Evolutionary conservation across 2,113 vertebrate species (phyloP), one percentile per base, ranked within the genome.

Genomic region (Odocoileus virginianus): DNA sequence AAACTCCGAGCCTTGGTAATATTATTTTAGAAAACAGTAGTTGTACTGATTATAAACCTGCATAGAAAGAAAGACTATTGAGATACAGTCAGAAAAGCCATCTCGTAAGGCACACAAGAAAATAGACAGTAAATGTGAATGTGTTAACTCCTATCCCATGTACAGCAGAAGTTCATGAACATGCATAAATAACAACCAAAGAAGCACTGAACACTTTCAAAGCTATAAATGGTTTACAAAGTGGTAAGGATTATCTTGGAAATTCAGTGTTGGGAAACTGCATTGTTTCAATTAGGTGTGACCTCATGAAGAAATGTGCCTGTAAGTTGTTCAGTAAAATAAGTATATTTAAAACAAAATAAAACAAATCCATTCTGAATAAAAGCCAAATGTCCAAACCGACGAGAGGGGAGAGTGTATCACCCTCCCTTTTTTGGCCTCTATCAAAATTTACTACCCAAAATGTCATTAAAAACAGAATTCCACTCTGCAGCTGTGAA

Each of bases 101-200:
- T 99, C 98, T 98, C 97, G 91, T 99, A 99, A 99, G 98, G 99
- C 99, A 99, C 99, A 99, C 99, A 99, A 99, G 99, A 99, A 98
- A 99, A 98, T 99, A 99, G 98, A 99, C 99, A 99, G 99, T 98
- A 99, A 99, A 99, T 99, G 99, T 99, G 99, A 99, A 99, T 99
- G 98, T 98, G 98, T 95, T 98, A 99, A 99, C 99, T 99, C 99
- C 99, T 98, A 98, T 98, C 98, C 98, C 27, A 96, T 97, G 96
- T 98, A 99, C 99, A 99, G 99, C 99, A 99, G 96, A 99, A 99
- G 98, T 98, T 99, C 99, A 98, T 98, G 98, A 91, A 98, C 97
- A 99, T 99, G 98, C 99, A 99, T 98, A 99, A 99, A 99, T 98
- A 98, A 99, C 96, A 96, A 98, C 64, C 83, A 95, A 89, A 93